Conservation (phyloP, 2,113 vertebrate species). For the Protobothrops mucrosquamatus region DNA sequence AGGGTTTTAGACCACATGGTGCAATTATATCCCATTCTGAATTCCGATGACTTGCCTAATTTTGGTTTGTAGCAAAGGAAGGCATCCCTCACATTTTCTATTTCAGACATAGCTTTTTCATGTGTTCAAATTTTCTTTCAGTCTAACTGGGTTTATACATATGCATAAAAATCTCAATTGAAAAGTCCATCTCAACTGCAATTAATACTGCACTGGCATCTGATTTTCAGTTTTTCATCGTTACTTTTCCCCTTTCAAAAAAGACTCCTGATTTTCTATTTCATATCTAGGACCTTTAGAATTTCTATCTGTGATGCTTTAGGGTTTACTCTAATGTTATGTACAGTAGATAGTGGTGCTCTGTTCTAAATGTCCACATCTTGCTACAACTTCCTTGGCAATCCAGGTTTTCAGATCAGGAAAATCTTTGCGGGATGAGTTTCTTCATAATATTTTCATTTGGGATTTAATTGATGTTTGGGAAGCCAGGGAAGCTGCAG, state of each 20-base stretch:
- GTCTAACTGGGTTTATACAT: not conserved
- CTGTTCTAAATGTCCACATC: not conserved
- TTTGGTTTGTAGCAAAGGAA: not conserved
- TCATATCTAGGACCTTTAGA: not conserved
- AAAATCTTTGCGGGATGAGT: not conserved
- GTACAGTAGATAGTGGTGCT: not conserved
- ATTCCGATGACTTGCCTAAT: not conserved
- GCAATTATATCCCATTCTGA: not conserved
- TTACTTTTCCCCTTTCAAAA: not conserved
- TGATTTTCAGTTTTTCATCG: not conserved
- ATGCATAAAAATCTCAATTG: too few species aligned
- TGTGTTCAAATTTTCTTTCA: not conserved
- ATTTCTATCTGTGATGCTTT: not conserved
- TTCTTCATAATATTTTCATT: not conserved
- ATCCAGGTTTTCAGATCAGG: not conserved
- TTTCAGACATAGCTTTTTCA: not conserved
- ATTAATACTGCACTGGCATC: not conserved
- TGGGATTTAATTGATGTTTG: not conserved
- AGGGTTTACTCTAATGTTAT: not conserved
- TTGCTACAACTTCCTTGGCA: not conserved
- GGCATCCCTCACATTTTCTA: not conserved
- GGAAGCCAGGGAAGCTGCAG: not conserved
- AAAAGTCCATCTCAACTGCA: too few species aligned
- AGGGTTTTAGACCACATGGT: not conserved
- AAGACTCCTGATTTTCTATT: not conserved